Conservation (phyloP, 2,113 vertebrate genomes). For the Pterocles orientalis region DNA sequence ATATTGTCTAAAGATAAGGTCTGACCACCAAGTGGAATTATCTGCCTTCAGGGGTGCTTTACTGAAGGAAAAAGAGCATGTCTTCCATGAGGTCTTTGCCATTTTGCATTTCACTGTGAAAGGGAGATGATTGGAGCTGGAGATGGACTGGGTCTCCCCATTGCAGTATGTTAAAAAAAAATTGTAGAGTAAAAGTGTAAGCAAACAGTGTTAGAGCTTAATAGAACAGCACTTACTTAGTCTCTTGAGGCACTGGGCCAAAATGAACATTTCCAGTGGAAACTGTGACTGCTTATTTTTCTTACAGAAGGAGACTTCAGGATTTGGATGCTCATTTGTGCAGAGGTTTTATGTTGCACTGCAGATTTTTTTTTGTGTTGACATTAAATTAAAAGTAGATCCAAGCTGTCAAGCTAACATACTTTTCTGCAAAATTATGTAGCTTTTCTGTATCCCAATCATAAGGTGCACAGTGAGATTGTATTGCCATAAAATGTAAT, state of each 20-base stretch:
- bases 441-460: background rate
- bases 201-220: background rate
- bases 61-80: background rate
- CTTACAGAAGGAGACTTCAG: background rate
- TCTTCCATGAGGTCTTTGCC: background rate
- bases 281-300: background rate
- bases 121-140: background rate
- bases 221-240: background rate
- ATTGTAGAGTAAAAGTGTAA: background rate
- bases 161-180: background rate
- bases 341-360: background rate
- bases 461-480: rapidly evolving
- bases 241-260: background rate
- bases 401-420: background rate
- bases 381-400: background rate
- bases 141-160: background rate
- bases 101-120: background rate
- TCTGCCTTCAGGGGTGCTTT: background rate
- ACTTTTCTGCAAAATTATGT: background rate
- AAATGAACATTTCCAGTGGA: slow-evolving; percentile 1
- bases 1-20: background rate
- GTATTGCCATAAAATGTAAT: background rate
- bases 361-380: background rate
- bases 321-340: background rate
- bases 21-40: background rate